phyloP scores from a whole-genome alignment of 2,888 invertebrate species.

The Apamea epomidion region DNA sequence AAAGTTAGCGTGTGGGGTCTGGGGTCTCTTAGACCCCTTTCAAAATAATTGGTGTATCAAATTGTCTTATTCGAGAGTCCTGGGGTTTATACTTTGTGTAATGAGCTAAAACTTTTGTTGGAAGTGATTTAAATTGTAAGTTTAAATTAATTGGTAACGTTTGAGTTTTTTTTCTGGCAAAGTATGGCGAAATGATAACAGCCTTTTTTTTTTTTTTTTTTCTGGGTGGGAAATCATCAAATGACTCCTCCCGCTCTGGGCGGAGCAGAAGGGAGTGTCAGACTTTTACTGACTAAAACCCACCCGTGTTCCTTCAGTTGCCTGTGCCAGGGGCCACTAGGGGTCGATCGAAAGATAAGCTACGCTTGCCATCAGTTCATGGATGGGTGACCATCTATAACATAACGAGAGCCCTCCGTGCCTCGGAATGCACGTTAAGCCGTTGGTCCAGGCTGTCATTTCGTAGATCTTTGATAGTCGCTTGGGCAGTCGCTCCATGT shows the following conservation, averaged over 20 bases:
- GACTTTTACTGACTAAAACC: too few relatives aligned
- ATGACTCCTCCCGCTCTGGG: too few relatives aligned
- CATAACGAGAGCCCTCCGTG: too few relatives aligned
- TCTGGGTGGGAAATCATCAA: too few relatives aligned
- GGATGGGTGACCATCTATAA: not conserved
- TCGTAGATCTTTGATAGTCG: too few relatives aligned
- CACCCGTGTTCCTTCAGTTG: too few relatives aligned
- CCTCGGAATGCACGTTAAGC: too few relatives aligned
- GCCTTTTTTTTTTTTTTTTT: too few relatives aligned
- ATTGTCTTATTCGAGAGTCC: constrained; percentile 51
- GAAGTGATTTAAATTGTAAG: constrained; percentile 37
- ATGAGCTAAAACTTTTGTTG: constrained; percentile 43
- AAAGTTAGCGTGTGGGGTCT: constrained; percentile 54
- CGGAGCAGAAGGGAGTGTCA: too few relatives aligned
- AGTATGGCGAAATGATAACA: not conserved
- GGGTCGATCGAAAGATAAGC: not conserved
- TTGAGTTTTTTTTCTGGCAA: not conserved
- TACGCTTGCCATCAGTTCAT: not conserved
- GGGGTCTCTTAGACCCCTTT: constrained; percentile 58
- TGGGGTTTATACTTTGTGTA: constrained; percentile 35
- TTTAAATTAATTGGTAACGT: constrained; percentile 10
- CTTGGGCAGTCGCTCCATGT: too few relatives aligned
- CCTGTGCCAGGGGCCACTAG: too few relatives aligned
- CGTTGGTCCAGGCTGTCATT: too few relatives aligned
- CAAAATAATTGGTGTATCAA: constrained; percentile 63